A percentile compares a stretch with the other conserved stretches of the same genome.
Conservation (phyloP, 2,797 vertebrate species). For the Podarcis siculus region DNA sequence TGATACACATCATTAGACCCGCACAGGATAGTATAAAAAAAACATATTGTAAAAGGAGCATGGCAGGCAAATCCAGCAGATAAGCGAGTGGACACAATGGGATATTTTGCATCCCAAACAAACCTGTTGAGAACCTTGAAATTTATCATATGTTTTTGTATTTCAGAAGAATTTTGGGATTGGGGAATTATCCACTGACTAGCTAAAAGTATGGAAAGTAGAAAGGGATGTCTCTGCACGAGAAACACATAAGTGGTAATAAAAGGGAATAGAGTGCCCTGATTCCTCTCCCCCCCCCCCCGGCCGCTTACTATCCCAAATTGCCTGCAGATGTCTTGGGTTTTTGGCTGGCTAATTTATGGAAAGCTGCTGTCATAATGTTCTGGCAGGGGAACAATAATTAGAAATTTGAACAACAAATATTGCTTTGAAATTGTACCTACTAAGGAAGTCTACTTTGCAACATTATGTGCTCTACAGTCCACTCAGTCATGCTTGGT, state of each 20-base stretch:
- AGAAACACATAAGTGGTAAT: not conserved
- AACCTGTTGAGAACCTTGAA: not conserved
- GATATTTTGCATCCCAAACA: not conserved
- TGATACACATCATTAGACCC: fast-evolving
- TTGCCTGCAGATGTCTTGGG: not conserved
- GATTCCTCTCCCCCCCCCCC: not conserved
- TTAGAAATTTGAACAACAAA: not conserved
- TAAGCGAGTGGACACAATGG: fast-evolving
- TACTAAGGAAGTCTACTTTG: not conserved
- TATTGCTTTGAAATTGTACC: not conserved
- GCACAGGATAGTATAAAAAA: fast-evolving
- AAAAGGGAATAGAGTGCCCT: not conserved
- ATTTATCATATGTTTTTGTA: not conserved
- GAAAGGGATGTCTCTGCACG: not conserved
- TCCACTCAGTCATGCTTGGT: not conserved
- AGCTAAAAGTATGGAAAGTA: not conserved
- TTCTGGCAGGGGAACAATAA: not conserved
- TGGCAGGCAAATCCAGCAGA: not conserved
- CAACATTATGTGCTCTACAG: not conserved
- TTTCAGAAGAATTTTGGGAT: not conserved
- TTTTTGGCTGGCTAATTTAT: not conserved
- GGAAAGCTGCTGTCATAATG: not conserved
- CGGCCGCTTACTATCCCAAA: not conserved
- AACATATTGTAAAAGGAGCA: fast-evolving
- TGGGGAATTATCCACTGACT: not conserved